phyloP scores from a whole-genome alignment of 2,888 invertebrate species.

The Nemoura dubitans region DNA sequence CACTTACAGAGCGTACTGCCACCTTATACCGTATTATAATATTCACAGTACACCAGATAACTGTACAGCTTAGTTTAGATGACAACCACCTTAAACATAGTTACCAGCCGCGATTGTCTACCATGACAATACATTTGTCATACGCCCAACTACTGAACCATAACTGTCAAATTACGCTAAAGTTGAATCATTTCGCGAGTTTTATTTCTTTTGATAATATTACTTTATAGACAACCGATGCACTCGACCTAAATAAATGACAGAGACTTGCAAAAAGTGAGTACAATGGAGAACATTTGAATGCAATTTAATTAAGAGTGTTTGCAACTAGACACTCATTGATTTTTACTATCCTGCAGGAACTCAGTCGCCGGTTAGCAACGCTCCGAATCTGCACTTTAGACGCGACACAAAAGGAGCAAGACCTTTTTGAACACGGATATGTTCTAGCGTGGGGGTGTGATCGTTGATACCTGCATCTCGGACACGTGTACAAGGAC shows the following conservation, averaged over 20 bases:
- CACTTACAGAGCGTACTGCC: neutral
- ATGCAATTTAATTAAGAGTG: neutral
- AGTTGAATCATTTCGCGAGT: neutral
- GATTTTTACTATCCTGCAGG: neutral
- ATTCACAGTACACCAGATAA: constrained; percentile 7
- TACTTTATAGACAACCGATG: neutral
- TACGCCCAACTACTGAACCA: neutral
- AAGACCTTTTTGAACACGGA: too few relatives aligned
- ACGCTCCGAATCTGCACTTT: neutral
- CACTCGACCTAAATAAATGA: neutral
- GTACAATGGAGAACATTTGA: neutral
- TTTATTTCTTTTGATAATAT: neutral
- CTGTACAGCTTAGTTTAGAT: neutral
- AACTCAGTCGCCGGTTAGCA: neutral
- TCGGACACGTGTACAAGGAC: neutral
- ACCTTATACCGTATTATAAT: neutral
- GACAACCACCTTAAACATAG: too few relatives aligned
- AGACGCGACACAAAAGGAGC: neutral
- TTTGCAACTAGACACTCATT: neutral
- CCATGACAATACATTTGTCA: neutral
- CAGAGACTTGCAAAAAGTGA: neutral
- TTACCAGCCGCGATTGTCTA: neutral
- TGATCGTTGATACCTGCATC: too few relatives aligned
- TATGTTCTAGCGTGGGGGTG: too few relatives aligned
- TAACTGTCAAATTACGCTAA: neutral